A percentile compares a stretch with the other conserved stretches of the same genome.
Conservation (phyloP, 2,797 vertebrate genomes). For the Triplophysa yarkandensis region DNA sequence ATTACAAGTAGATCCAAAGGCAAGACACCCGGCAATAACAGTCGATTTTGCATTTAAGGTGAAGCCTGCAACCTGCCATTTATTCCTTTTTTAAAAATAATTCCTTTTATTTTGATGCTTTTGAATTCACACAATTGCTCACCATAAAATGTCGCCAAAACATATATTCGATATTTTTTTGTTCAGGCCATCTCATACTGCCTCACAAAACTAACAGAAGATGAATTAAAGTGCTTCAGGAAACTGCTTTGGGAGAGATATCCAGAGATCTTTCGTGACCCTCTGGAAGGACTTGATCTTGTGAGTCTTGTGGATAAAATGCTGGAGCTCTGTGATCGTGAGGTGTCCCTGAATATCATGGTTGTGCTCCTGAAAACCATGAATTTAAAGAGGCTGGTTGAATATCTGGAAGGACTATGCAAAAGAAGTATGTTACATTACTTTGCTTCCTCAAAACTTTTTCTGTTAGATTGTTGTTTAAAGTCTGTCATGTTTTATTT, state of each 20-base stretch:
- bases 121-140: background rate
- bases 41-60: conserved; percentile 72
- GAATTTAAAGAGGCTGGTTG: conserved; percentile 44
- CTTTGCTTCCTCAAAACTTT: background rate
- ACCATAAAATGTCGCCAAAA: background rate
- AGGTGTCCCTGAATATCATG: conserved; percentile 67
- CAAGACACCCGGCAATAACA: conserved; percentile 67
- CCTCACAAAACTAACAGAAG: conserved; percentile 54
- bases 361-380: conserved; percentile 60
- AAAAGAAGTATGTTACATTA: conserved; percentile 66
- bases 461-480: background rate
- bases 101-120: background rate
- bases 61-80: conserved; percentile 9
- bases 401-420: conserved; percentile 60
- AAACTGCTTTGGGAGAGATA: conserved; percentile 66
- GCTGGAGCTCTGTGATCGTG: conserved; percentile 65
- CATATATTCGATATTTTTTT: conserved; percentile 9
- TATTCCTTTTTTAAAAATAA: background rate
- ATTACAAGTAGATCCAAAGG: conserved; percentile 45
- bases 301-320: conserved; percentile 71
- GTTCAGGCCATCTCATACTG: conserved; percentile 64
- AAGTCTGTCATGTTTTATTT: conserved; percentile 15
- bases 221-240: conserved; percentile 59
- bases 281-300: conserved; percentile 63
- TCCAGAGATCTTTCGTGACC: conserved; percentile 62